Conservation (phyloP, 2,113 vertebrate species). For the Hucho hucho region DNA sequence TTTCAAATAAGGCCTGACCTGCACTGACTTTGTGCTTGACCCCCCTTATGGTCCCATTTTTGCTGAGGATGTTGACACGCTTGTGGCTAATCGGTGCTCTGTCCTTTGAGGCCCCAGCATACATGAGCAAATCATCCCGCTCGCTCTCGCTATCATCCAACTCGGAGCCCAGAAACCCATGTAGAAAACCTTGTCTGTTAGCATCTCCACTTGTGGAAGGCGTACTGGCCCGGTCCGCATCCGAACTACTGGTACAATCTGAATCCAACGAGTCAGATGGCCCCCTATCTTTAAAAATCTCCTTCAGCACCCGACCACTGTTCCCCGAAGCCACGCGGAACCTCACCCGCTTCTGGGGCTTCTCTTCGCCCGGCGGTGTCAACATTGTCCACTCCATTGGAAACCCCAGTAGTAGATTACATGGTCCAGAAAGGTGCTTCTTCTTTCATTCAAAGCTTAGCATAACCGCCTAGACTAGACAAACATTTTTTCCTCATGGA, state of each 20-base stretch:
- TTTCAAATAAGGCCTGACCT: slow-evolving; percentile 92
- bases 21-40: slow-evolving; percentile 98
- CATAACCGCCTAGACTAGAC: slow-evolving; percentile 34
- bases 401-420: slow-evolving; percentile 66
- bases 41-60: slow-evolving; percentile 94
- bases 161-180: slow-evolving; percentile 77
- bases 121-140: slow-evolving; percentile 82
- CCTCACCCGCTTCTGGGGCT: slow-evolving; percentile 85
- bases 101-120: slow-evolving; percentile 83
- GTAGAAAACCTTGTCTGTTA: slow-evolving; percentile 66
- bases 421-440: slow-evolving; percentile 66
- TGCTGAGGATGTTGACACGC: slow-evolving; percentile 94
- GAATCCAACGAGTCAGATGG: slow-evolving; percentile 85
- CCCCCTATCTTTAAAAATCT: slow-evolving; percentile 89
- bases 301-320: slow-evolving; percentile 91
- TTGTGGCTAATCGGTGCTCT: slow-evolving; percentile 80
- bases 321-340: slow-evolving; percentile 92
- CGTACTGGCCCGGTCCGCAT: slow-evolving; percentile 81
- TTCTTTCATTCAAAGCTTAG: slow-evolving; percentile 49
- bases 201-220: slow-evolving; percentile 78
- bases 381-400: slow-evolving; percentile 72
- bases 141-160: slow-evolving; percentile 81
- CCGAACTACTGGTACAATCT: slow-evolving; percentile 86
- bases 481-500: slow-evolving; percentile 55
- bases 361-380: slow-evolving; percentile 65